Conservation (phyloP, 2,888 invertebrate genomes). For the Furcula furcula region DNA sequence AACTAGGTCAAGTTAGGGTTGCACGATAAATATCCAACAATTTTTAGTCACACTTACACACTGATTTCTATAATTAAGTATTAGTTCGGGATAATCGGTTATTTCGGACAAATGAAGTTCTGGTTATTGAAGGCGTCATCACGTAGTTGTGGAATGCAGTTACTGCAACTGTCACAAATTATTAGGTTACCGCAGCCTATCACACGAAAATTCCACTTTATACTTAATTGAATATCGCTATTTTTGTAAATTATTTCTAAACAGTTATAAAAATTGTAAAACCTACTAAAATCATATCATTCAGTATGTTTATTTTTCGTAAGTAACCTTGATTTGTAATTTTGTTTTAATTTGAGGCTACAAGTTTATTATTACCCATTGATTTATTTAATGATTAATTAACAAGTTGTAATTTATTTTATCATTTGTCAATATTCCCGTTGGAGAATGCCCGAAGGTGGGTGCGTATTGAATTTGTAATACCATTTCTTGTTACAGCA, state of each 20-base stretch:
- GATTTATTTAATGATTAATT: slow-evolving; percentile 31
- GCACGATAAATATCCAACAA: slow-evolving; percentile 40
- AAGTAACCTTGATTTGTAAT: slow-evolving; percentile 42
- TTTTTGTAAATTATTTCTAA: slow-evolving; percentile 35
- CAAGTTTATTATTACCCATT: slow-evolving; percentile 27
- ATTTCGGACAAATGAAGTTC: slow-evolving; percentile 76
- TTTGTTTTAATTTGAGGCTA: slow-evolving; percentile 36
- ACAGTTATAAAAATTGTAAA: slow-evolving; percentile 30
- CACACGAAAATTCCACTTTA: slow-evolving; percentile 50
- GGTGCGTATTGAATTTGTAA: slow-evolving; percentile 81
- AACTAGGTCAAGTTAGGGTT: slow-evolving; percentile 66
- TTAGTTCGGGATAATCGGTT: slow-evolving; percentile 32
- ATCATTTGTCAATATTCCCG: slow-evolving; percentile 49
- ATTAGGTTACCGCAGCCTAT: slow-evolving; percentile 52
- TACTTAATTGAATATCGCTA: slow-evolving; percentile 38
- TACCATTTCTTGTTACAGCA: slow-evolving; percentile 88
- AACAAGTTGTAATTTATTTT: slow-evolving; percentile 41
- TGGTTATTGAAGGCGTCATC: slow-evolving; percentile 56
- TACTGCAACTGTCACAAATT: slow-evolving; percentile 57
- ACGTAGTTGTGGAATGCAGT: slow-evolving; percentile 72
- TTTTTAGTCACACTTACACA: slow-evolving; percentile 39
- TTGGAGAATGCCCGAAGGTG: slow-evolving; percentile 74
- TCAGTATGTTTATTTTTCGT: slow-evolving; percentile 46
- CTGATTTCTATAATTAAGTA: slow-evolving; percentile 7
- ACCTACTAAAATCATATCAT: slow-evolving; percentile 38